Conservation (phyloP, 2,113 vertebrate species). For the Promerops cafer region DNA sequence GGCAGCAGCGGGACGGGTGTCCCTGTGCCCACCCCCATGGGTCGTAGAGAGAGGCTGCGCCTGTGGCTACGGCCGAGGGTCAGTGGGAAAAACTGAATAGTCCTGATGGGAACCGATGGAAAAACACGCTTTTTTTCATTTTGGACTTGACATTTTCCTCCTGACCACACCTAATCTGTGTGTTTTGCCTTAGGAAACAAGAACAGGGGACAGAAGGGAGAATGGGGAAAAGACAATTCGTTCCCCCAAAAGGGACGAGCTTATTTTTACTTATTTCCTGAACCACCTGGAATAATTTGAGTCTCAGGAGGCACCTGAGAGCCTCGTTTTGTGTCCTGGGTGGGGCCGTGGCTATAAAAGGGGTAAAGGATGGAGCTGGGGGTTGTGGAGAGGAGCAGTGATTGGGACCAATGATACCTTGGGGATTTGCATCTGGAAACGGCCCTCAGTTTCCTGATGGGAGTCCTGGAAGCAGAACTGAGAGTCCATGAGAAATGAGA, state of each 20-base stretch:
- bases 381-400: not conserved
- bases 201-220: not conserved
- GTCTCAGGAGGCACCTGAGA: not conserved
- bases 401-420: too few relatives aligned
- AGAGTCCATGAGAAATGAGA: not conserved
- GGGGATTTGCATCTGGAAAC: not conserved
- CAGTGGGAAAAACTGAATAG: not conserved
- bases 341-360: not conserved
- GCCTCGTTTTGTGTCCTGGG: too few relatives aligned
- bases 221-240: not conserved
- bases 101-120: not conserved
- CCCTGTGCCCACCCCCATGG: not conserved
- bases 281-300: not conserved
- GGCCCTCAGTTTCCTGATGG: not conserved
- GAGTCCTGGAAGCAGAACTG: not conserved
- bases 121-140: not conserved
- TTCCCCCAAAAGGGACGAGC: not conserved
- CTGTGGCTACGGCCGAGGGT: not conserved
- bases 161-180: too few relatives aligned
- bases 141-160: not conserved
- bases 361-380: not conserved
- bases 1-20: not conserved
- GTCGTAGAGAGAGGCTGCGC: not conserved
- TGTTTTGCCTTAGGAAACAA: not conserved
- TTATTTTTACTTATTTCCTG: not conserved